Conservation (phyloP, 2,888 invertebrate genomes). For the Biston betularia region DNA sequence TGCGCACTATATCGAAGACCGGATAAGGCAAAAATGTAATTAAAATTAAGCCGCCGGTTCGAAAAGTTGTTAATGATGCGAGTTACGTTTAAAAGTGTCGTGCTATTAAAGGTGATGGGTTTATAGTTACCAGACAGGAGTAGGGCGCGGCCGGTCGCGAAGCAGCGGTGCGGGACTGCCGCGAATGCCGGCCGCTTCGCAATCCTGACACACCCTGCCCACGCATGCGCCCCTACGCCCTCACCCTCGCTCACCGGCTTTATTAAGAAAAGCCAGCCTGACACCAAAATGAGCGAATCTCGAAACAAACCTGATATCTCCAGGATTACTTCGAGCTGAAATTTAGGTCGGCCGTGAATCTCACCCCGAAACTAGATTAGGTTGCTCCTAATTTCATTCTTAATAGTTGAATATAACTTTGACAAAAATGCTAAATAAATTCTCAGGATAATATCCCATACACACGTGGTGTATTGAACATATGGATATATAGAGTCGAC, state of each 20-base stretch:
- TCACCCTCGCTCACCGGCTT: constrained; percentile 53
- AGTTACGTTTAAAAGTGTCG: constrained; percentile 27
- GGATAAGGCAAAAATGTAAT: constrained; percentile 39
- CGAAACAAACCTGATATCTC: constrained; percentile 44
- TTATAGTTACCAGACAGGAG: constrained; percentile 45
- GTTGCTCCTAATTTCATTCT: background rate
- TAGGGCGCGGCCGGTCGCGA: constrained; percentile 52
- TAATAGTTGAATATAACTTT: too few species aligned
- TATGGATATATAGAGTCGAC: too few species aligned
- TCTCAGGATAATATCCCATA: too few species aligned
- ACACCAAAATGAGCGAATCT: constrained; percentile 46
- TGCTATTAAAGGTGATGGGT: constrained; percentile 10
- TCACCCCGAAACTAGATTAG: background rate
- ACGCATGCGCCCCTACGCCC: constrained; percentile 71
- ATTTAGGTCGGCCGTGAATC: background rate
- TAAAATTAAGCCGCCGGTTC: constrained; percentile 25
- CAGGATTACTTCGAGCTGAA: background rate
- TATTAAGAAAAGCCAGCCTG: constrained; percentile 29
- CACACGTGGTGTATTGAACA: too few species aligned
- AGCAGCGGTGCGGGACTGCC: constrained; percentile 73
- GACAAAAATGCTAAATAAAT: too few species aligned
- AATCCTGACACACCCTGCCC: constrained; percentile 77
- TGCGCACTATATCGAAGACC: constrained; percentile 58
- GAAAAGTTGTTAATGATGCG: constrained; percentile 32
- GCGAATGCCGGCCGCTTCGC: constrained; percentile 59